A percentile compares a stretch with the other conserved stretches of the same genome.
These are phyloP conservation scores for Otus sunia DNA, from an alignment of 2,113 vertebrate species.

Conservation along the genomic window DNA sequence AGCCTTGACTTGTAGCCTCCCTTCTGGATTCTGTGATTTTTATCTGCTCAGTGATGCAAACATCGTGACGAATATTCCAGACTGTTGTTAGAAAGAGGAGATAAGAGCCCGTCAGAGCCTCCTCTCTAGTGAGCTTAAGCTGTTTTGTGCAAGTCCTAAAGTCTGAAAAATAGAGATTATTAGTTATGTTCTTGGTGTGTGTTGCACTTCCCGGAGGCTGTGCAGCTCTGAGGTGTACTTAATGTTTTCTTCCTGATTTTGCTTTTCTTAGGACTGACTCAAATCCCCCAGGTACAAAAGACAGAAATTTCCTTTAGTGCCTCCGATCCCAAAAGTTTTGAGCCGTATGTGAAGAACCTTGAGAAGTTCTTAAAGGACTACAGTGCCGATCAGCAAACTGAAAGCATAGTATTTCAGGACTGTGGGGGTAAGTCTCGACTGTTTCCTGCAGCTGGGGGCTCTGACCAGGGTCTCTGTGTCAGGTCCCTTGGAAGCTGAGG, in stretches of 20 bases:
- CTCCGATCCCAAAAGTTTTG: constrained; percentile 12
- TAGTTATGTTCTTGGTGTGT: not conserved
- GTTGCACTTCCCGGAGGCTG: not conserved
- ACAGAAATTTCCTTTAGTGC: constrained; percentile 82
- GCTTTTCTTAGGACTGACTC: constrained; percentile 71
- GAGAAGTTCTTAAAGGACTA: constrained; percentile 74
- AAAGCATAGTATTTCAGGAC: constrained; percentile 72
- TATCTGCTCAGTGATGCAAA: not conserved
- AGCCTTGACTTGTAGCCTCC: not conserved
- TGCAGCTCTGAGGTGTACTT: not conserved
- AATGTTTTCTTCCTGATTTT: not conserved
- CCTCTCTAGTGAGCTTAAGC: not conserved
- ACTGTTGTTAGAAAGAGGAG: not conserved
- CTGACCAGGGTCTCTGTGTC: not conserved
- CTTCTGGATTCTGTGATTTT: not conserved
- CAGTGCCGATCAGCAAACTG: not conserved
- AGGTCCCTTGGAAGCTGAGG: not conserved
- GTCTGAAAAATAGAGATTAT: not conserved
- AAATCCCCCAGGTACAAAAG: constrained; percentile 77
- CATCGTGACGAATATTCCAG: not conserved
- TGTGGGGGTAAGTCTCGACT: constrained; percentile 76
- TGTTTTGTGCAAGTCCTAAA: not conserved
- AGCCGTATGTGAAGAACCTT: constrained; percentile 65
- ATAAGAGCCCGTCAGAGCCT: not conserved
- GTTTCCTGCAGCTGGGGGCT: not conserved